Base-by-base conservation (phyloP, 2,888 invertebrate species). In the Ectropis crepuscularia region DNA sequence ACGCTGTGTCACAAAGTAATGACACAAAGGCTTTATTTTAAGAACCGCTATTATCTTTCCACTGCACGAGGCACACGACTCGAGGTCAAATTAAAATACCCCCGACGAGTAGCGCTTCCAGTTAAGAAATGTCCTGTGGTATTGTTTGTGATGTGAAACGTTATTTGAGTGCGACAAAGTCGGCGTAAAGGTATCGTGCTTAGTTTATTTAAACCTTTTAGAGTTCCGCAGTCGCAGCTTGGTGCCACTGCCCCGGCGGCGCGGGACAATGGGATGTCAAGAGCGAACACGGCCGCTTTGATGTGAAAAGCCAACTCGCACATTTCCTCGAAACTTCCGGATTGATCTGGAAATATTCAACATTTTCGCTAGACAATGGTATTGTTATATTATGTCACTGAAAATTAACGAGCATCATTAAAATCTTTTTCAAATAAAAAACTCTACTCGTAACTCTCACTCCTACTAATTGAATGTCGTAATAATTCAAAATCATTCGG, bases 21-120 rank as follows among this genome's bases (percentile, higher is more conserved):
- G 84, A 80, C 81, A 82, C 82, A 86, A 86, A 84, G 82, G 83
- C 83, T 86, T 87, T 85, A 85, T 86, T 86, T 86, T 84, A 87
- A 87, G 85, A 85, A 81, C 82, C 78, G 79, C 83, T 80, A 85
- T 87, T 87, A 87, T 87, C 82, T 83, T 81, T 78, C 77, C 75
- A 74, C 77, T 76, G 82, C 81, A 81, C 75, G 79, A 81, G 79
- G 77, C 79, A 81, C 76, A 78, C 77, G 76, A 76, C 76, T 73
- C 63, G 70, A 53, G 71, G 82, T 81, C 73, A 84, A 86, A 86
- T 87, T 87, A 86, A 87, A 88, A 85, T 82, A 83, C 78, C 76
- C 77, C 69, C 69, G 16, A 28, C 16, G 16, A 28, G 77, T 74
- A 76, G 71, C 69, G 76, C 74, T 79, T 74, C 59, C 71, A 74